Base-by-base conservation (phyloP, 2,888 invertebrate species). In the Dorcus hopei region DNA sequence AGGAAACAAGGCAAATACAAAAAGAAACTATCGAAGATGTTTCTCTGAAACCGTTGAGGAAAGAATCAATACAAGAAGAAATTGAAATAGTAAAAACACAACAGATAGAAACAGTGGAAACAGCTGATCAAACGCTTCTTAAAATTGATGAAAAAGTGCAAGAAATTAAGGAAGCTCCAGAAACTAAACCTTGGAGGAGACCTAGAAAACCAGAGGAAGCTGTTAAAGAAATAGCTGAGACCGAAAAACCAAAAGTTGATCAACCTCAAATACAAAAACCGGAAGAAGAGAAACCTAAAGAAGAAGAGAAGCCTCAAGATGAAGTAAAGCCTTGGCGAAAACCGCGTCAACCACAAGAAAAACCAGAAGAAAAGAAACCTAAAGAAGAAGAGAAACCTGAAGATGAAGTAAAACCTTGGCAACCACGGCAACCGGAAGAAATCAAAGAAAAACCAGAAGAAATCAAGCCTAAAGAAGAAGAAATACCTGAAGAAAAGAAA, bases 1-100 rank as follows among this genome's bases (percentile, higher is more conserved):
- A 61, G 3, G 74, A 80, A 57, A 78, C 77, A 66, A 77, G 76
- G 62, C 81, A 84, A 50, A 81, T 84, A 63, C 82, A 83, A 65
- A 77, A 79, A 61, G 72, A 79, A 52, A 80, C 84, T 65, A 70
- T 80, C 38, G 81, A 83, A 61, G 76, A 78, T 45, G 79, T 82
- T 51, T 75, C 72, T 49, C 74, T 76, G 14, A 80, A 73, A 80
- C 84, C 82, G 70, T 82, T 81, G 3, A 83, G 81, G 69, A 65
- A 81, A 49, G 7, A 54, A 33, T 39, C 54, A 16, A 43, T 49
- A 23, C 9, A 19, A 63, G 77, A 80, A 67, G 71, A 65, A 8
- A 39, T 75, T 5, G 77, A 79, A 64, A 72, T 43, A 80, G 7
- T 42, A 4, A 16, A 42, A 14, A 14, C 16, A 42, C 42, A 42